phyloP scores from a whole-genome alignment of 2,888 invertebrate genomes.

The Phengaris arion region DNA sequence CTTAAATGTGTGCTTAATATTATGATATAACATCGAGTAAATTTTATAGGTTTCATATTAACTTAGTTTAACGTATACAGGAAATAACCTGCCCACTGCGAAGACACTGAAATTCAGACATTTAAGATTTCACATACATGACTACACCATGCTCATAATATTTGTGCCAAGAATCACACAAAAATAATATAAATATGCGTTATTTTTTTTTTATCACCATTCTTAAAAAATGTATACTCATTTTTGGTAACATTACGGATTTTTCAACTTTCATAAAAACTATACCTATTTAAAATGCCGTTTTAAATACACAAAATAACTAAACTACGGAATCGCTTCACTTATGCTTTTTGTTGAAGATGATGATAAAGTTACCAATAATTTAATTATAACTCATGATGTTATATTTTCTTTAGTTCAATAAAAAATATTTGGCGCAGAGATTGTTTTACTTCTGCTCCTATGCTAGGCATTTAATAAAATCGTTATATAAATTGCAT shows the following conservation, averaged over 20 bases:
- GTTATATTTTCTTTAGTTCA: no score
- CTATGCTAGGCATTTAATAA: background rate
- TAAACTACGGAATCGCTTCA: constrained; percentile 10
- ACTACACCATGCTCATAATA: background rate
- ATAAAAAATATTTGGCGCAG: no score
- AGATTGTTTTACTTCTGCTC: no score
- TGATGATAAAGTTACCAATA: no score
- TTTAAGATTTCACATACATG: background rate
- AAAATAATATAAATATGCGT: background rate
- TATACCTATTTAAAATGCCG: constrained; percentile 21
- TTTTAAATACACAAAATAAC: constrained; percentile 27
- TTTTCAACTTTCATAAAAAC: background rate
- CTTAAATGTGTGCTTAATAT: background rate
- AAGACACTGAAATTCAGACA: background rate
- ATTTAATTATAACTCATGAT: no score
- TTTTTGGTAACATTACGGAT: background rate
- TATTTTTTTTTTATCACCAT: background rate
- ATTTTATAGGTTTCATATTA: background rate
- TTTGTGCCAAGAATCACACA: background rate
- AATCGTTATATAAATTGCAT: background rate
- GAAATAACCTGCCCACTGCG: constrained; percentile 4
- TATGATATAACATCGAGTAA: background rate
- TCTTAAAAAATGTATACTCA: background rate
- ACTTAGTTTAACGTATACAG: background rate
- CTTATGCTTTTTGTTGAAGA: background rate